phyloP scores from a whole-genome alignment of 2,113 vertebrate genomes.

The Pangasianodon gigas region DNA sequence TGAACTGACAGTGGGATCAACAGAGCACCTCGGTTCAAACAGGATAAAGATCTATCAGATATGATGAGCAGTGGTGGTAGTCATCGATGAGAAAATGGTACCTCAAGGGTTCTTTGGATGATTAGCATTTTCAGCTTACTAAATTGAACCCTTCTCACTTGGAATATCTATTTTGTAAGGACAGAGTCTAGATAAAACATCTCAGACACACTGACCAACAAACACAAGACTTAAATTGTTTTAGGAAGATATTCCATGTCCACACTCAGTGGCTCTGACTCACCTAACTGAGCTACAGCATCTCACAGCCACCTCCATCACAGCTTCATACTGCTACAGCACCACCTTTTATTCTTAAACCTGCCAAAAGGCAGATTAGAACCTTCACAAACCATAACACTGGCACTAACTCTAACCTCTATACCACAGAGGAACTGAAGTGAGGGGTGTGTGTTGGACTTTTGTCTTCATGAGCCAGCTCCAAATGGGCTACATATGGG shows the following conservation, averaged over 20 bases:
- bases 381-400: neutral
- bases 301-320: neutral
- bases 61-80: neutral
- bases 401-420: too few species aligned
- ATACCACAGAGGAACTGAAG: too few species aligned
- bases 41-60: neutral
- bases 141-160: neutral
- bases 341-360: too few species aligned
- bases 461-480: too few species aligned
- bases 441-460: too few species aligned
- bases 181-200: neutral
- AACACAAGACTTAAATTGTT: neutral
- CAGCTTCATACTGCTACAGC: neutral
- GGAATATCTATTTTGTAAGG: neutral
- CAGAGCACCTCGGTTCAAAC: too few species aligned
- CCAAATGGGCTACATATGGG: too few species aligned
- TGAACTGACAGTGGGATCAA: neutral
- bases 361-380: too few species aligned
- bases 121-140: neutral
- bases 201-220: neutral
- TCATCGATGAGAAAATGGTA: neutral
- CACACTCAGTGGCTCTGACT: neutral
- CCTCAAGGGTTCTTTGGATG: neutral
- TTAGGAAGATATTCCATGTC: neutral
- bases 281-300: neutral